Conservation (phyloP, 2,888 invertebrate genomes). For the Platerodrilus igneus region DNA sequence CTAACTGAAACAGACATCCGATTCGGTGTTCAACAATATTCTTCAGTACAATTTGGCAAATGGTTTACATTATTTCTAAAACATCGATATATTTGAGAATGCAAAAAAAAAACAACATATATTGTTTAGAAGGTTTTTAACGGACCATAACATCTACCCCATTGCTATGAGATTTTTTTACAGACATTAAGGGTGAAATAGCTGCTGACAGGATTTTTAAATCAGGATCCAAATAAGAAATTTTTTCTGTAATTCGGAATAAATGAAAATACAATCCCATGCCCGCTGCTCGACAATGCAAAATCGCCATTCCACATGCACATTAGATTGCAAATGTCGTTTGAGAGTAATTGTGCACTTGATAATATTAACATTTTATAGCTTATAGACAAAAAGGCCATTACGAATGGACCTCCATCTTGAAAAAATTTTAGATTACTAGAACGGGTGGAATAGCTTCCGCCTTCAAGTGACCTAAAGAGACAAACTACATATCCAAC, state of each 20-base stretch:
- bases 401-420: no score
- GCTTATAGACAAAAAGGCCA: no score
- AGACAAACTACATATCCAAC: no score
- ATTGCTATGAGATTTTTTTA: slow-evolving; percentile 13
- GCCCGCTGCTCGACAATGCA: slow-evolving; percentile 12
- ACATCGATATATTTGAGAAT: slow-evolving; percentile 11
- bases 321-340: no score
- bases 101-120: slow-evolving; percentile 13
- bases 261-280: slow-evolving; percentile 19
- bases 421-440: no score
- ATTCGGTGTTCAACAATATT: slow-evolving; percentile 15
- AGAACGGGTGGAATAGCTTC: no score
- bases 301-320: slow-evolving; percentile 14
- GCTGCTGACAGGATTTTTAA: slow-evolving; percentile 14
- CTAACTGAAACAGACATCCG: slow-evolving; percentile 14
- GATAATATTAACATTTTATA: no score
- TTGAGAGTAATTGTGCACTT: no score
- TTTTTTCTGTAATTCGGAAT: slow-evolving; percentile 19
- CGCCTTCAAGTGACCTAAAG: no score
- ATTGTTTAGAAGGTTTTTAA: slow-evolving; percentile 17
- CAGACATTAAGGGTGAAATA: slow-evolving; percentile 9
- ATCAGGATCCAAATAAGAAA: slow-evolving; percentile 14
- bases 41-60: slow-evolving; percentile 8
- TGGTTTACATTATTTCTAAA: slow-evolving; percentile 10
- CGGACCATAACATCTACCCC: slow-evolving; percentile 14